These are phyloP conservation scores for Esox niger DNA, from an alignment of 2,113 vertebrate genomes.

Conservation along the genomic window DNA sequence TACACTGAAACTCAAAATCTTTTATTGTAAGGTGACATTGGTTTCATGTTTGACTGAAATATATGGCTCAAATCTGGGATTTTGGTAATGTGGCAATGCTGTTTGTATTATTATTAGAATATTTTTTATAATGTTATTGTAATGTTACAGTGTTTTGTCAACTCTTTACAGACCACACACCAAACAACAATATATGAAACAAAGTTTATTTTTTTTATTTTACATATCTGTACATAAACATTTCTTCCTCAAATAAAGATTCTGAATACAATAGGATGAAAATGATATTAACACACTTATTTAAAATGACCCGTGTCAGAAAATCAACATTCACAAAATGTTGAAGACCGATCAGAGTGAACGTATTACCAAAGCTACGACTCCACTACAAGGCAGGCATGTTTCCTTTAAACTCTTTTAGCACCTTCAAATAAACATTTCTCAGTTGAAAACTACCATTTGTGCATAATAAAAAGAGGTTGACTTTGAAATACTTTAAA, in stretches of 20 bases:
- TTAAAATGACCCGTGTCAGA: conserved; percentile 87
- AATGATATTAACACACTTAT: conserved; percentile 92
- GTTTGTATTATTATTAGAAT: too few relatives aligned
- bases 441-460: conserved; percentile 91
- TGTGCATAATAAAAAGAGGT: conserved; percentile 90
- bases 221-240: conserved; percentile 99
- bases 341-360: conserved; percentile 88
- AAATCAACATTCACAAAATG: conserved; percentile 97
- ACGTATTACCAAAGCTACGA: conserved; percentile 87
- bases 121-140: not conserved
- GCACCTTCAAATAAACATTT: conserved; percentile 93
- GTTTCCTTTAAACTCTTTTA: conserved; percentile 86
- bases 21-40: too few relatives aligned
- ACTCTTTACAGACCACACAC: conserved; percentile 19
- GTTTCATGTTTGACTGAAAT: too few relatives aligned
- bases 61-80: too few relatives aligned
- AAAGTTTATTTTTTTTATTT: conserved; percentile 98
- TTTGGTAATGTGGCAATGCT: too few relatives aligned
- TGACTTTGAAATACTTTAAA: conserved; percentile 84
- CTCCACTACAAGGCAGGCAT: conserved; percentile 97
- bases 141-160: not conserved
- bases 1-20: too few relatives aligned
- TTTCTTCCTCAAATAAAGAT: conserved; percentile 86
- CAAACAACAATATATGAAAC: conserved; percentile 86
- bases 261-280: conserved; percentile 86